These are phyloP conservation scores for Rafetus swinhoei DNA, from an alignment of 2,113 vertebrate species.

Conservation along the genomic window DNA sequence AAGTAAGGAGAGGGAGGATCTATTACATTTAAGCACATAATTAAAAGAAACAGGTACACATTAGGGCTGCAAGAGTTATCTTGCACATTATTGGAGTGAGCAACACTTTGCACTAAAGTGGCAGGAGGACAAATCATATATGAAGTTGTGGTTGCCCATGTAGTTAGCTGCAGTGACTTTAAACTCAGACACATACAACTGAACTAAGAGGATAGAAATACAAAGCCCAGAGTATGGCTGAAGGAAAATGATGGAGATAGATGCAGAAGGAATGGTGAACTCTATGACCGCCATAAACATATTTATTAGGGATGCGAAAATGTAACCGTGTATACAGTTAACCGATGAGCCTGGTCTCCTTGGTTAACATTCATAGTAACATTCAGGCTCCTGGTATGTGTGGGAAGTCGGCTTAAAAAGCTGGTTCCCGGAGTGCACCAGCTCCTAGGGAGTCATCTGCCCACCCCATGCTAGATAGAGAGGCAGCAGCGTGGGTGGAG, in stretches of 20 bases:
- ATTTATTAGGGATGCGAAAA: background rate
- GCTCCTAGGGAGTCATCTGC: no score
- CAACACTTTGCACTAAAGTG: background rate
- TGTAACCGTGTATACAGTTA: no score
- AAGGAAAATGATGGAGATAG: background rate
- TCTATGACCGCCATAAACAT: background rate
- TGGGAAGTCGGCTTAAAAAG: no score
- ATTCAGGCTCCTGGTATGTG: no score
- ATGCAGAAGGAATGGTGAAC: background rate
- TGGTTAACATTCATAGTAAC: no score
- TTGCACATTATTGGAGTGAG: no score
- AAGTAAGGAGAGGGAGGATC: background rate
- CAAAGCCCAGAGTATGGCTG: background rate
- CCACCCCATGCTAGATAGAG: no score
- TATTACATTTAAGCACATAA: background rate
- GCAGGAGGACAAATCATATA: background rate
- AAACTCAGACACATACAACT: accelerated
- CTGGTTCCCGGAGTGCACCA: no score
- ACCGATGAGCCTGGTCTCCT: no score
- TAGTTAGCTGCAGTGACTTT: background rate
- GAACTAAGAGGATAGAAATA: background rate
- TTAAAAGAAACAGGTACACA: background rate
- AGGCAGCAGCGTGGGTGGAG: no score
- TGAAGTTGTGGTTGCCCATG: background rate
- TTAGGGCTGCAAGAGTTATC: background rate